These are phyloP conservation scores for Helostoma temminkii DNA, from an alignment of 2,797 vertebrate species.

Conservation along the genomic window DNA sequence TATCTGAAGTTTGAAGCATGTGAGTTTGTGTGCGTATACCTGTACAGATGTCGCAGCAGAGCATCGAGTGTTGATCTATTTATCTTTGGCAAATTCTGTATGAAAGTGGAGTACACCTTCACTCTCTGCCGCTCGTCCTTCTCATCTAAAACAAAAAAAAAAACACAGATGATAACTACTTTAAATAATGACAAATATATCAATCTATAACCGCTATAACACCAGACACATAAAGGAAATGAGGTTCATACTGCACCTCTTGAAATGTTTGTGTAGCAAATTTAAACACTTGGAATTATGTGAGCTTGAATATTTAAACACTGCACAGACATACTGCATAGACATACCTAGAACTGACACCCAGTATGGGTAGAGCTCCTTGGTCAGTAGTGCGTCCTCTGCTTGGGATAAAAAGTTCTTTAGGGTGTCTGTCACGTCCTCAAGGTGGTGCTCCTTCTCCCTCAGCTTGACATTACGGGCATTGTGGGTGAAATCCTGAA, in stretches of 20 bases:
- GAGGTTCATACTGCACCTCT: background rate
- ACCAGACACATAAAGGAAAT: background rate
- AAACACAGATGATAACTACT: conserved; percentile 9
- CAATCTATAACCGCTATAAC: background rate
- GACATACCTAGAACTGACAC: conserved; percentile 91
- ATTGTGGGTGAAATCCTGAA: conserved; percentile 91
- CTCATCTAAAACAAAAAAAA: conserved; percentile 81
- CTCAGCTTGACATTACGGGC: conserved; percentile 94
- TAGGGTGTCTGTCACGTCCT: conserved; percentile 92
- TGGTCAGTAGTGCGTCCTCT: conserved; percentile 94
- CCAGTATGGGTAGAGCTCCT: conserved; percentile 98
- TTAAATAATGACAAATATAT: background rate
- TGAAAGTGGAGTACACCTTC: conserved; percentile 91
- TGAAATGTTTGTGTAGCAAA: background rate
- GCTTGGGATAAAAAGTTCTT: conserved; percentile 91
- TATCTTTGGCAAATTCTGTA: conserved; percentile 89
- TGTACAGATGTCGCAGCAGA: conserved; percentile 94
- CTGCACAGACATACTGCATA: conserved; percentile 69
- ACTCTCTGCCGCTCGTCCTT: conserved; percentile 87
- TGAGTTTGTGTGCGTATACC: conserved; percentile 77
- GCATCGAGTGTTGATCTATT: conserved; percentile 91
- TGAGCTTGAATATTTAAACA: background rate
- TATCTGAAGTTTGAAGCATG: conserved; percentile 11
- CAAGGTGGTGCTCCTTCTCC: conserved; percentile 89
- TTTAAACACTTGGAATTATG: background rate